phyloP scores from a whole-genome alignment of 1,140 invertebrate genomes.

The Dysdera silvatica region DNA sequence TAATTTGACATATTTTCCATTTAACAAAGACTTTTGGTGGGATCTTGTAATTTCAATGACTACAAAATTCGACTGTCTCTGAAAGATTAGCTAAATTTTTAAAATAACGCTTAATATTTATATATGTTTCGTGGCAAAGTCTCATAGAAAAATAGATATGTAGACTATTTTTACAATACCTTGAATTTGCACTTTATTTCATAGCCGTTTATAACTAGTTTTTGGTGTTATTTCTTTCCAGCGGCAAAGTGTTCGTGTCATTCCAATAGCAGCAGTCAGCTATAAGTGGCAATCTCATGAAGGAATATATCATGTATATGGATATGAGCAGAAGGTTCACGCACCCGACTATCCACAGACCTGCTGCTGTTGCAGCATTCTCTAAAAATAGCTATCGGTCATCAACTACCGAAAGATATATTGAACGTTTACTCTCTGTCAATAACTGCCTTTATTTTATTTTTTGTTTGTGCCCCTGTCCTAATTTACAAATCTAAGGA shows the following conservation, averaged over 20 bases:
- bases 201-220: not conserved
- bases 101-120: no score
- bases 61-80: no score
- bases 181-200: not conserved
- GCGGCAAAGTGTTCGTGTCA: constrained; percentile 27
- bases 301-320: constrained; percentile 49
- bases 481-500: no score
- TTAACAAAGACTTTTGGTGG: no score
- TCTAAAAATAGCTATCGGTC: constrained; percentile 35
- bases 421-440: not conserved
- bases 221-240: not conserved
- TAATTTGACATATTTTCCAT: no score
- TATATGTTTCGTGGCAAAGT: no score
- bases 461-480: not conserved
- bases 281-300: constrained; percentile 47
- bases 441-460: not conserved
- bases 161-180: not conserved
- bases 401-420: not conserved
- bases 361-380: constrained; percentile 50
- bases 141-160: constrained; percentile 2
- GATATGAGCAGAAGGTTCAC: constrained; percentile 49
- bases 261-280: constrained; percentile 40
- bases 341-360: constrained; percentile 52
- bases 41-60: no score
- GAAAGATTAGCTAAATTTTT: no score